Percentiles rank a stretch among this genome's conserved stretches.
Conservation (phyloP, 2,888 invertebrate genomes). For the Harmothoe impar region DNA sequence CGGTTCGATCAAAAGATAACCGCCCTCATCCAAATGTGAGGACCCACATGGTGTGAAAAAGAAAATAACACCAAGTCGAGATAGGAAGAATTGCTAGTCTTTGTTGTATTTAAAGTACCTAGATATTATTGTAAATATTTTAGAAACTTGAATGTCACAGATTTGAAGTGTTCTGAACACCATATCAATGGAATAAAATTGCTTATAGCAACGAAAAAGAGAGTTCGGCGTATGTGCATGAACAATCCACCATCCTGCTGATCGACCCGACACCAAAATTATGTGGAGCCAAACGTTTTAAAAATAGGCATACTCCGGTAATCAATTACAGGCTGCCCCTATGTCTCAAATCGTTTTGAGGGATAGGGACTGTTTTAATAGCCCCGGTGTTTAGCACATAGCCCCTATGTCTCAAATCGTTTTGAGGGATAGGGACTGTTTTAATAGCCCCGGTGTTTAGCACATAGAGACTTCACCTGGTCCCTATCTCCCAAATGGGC, state of each 20-base stretch:
- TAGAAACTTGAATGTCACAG: background rate
- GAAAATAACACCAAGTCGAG: background rate
- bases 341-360: too few relatives aligned
- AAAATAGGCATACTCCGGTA: background rate
- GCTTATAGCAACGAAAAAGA: background rate
- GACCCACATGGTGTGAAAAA: background rate
- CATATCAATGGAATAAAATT: too few relatives aligned
- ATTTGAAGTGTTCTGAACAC: too few relatives aligned
- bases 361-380: too few relatives aligned
- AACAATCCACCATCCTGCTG: background rate
- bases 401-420: too few relatives aligned
- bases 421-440: too few relatives aligned
- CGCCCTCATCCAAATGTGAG: background rate
- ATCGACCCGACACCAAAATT: background rate
- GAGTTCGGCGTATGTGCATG: background rate
- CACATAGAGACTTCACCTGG: too few relatives aligned
- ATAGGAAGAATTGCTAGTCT: background rate
- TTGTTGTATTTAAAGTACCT: background rate
- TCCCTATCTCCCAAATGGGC: too few relatives aligned
- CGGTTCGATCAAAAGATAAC: background rate
- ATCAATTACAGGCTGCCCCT: too few relatives aligned
- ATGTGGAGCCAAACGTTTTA: background rate
- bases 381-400: too few relatives aligned
- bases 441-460: too few relatives aligned
- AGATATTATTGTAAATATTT: background rate